Evolutionary conservation across 1,140 invertebrate genomes (phyloP), one percentile per base, ranked within the genome.

Genomic region (Trichogramma pretiosum): DNA sequence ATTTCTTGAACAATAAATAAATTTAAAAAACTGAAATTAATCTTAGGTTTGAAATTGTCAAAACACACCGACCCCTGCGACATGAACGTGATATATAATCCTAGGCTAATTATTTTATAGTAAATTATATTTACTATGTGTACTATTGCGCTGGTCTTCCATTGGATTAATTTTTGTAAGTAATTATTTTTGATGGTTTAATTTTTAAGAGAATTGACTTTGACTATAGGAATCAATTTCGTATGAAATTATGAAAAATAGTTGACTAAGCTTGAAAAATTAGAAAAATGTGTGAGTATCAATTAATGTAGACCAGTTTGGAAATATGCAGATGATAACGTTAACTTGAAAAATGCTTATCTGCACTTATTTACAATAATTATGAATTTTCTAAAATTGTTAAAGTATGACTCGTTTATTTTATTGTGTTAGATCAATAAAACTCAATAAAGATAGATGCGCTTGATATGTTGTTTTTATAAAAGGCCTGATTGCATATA

Each of bases 141-240:
- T 46, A 37, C 23, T 23, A 30, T 51, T 46, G 38, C 16, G 43
- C 36, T 50, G 48, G 48, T 51, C 49, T 51, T 51, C 49, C 49
- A 50, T 22, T 46, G 16, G 28, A 42, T 41, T 51, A 36, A 46
- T 41, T 51, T 50, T 33, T 41, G 22, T 39, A 36, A 22, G 41
- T 44, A 36, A 21, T 35, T 50, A 28, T 42, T 35, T 8, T 22
- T 9, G 21, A 42, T 3, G 21, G 18, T 35, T 42, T 30, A 28
- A 48, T 35, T 24, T 48, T 42, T n/a, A 17, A 28, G 24, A 42
- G 10, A 36, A 41, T 32, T 37, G 18, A 37, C 13, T 23, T 43
- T 49, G 32, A 49, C 43, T 37, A 8, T n/a, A 24, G 13, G 22
- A n/a, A 26, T 45, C 23, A 40, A 44, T 49, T 38, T 44, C 26